A percentile compares a stretch with the other conserved stretches of the same genome.
These are phyloP conservation scores for Cantharis rufa DNA, from an alignment of 2,888 invertebrate species.

Conservation along the genomic window DNA sequence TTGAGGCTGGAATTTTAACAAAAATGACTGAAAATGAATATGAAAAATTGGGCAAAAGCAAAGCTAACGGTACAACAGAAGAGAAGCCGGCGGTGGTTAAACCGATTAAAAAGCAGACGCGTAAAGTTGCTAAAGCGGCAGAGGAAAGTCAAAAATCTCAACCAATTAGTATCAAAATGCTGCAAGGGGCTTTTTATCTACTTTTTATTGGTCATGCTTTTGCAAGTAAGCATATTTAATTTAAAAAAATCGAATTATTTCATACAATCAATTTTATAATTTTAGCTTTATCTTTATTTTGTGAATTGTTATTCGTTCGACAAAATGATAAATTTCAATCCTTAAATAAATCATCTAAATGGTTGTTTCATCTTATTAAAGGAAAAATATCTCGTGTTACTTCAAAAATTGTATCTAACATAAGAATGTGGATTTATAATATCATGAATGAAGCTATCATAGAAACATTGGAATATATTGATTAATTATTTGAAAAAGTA, in stretches of 20 bases:
- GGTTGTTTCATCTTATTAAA: not conserved
- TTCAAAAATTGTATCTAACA: not conserved
- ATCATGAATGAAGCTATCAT: conserved; percentile 4
- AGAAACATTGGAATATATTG: conserved; percentile 2
- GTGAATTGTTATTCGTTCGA: not conserved
- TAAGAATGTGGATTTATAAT: not conserved
- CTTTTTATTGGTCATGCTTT: conserved; percentile 66
- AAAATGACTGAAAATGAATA: conserved; percentile 80
- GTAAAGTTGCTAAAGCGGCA: conserved; percentile 40
- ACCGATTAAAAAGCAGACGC: conserved; percentile 38
- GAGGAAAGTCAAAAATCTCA: conserved; percentile 57
- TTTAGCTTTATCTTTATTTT: not conserved
- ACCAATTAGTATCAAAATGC: conserved; percentile 71
- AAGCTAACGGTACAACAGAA: conserved; percentile 54
- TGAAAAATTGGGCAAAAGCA: conserved; percentile 67
- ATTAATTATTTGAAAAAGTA: not conserved
- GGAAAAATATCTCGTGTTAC: not conserved
- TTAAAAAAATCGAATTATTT: not conserved
- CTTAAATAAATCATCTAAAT: not conserved
- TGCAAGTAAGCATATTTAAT: conserved; percentile 57
- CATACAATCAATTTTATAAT: not conserved
- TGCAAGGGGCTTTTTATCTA: conserved; percentile 75
- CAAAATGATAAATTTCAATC: not conserved
- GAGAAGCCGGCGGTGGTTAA: conserved; percentile 37
- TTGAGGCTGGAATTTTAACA: conserved; percentile 75